A percentile compares a stretch with the other conserved stretches of the same genome.
These are phyloP conservation scores for Leptinotarsa defecta DNA, from an alignment of 1,140 invertebrate genomes.

Conservation along the genomic window DNA sequence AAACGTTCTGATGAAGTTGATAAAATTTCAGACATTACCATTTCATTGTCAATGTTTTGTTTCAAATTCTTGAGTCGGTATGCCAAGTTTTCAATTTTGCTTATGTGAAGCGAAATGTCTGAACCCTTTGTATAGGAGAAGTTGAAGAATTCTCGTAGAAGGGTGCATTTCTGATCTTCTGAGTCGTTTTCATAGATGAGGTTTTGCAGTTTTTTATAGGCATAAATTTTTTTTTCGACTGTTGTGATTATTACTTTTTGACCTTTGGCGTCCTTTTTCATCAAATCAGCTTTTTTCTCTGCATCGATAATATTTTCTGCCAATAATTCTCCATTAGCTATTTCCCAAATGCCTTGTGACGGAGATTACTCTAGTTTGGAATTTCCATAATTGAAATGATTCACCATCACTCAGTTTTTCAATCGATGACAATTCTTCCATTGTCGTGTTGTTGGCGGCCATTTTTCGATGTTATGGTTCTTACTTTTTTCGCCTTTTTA, in stretches of 20 bases:
- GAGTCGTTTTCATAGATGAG: not conserved
- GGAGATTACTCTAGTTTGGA: conserved; percentile 3
- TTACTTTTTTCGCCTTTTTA: not conserved
- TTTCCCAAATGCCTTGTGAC: conserved; percentile 16
- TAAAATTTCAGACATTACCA: conserved; percentile 47
- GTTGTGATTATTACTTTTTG: conserved; percentile 42
- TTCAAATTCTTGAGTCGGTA: conserved; percentile 39
- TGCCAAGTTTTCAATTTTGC: conserved; percentile 35
- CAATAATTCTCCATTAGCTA: not conserved
- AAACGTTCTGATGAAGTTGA: conserved; percentile 38
- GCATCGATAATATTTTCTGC: too few relatives aligned
- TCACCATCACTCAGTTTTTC: not conserved
- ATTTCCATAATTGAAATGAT: conserved; percentile 22
- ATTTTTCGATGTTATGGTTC: too few relatives aligned
- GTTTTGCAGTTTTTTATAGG: conserved; percentile 45
- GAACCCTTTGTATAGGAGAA: conserved; percentile 32
- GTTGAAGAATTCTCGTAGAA: too few relatives aligned
- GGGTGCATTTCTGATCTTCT: too few relatives aligned
- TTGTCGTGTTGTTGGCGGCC: too few relatives aligned
- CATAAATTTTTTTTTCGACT: conserved; percentile 35
- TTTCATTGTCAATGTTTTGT: conserved; percentile 40
- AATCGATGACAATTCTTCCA: too few relatives aligned
- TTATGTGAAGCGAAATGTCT: conserved; percentile 37
- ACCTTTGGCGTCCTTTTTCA: conserved; percentile 35
- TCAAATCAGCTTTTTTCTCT: too few relatives aligned